Base-by-base conservation (phyloP, 2,113 vertebrate genomes). In the Plecturocebus donacophilus region DNA sequence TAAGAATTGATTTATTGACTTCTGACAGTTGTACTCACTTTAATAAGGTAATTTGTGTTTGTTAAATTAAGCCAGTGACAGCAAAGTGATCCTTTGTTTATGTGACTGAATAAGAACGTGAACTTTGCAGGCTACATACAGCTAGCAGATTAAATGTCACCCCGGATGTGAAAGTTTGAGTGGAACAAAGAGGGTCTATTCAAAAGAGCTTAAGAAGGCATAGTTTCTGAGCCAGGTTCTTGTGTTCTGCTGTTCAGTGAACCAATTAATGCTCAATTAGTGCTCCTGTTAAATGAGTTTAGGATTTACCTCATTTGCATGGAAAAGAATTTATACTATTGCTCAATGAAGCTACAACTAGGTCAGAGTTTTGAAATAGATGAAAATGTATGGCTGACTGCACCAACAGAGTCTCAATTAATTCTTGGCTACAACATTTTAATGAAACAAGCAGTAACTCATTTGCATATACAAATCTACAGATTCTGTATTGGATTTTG, bases 371-470 rank as follows among this genome's bases (percentile, higher is more conserved):
- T 97, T 98, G 92, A 98, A 96, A 95, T 32, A 96, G 94, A 96
- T 96, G 94, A 97, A 98, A 98, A 98, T 95, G 90, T 94, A 96
- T 91, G 96, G 96, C 94, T 98, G 94, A 98, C 75, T 96, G 96
- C 91, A 92, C 95, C 93, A 79, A 88, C 92, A 94, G 96, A 98
- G 91, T 92, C 94, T 97, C 95, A 92, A 94, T 98, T 98, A 98
- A 98, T 98, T 98, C 95, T 95, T 80, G 93, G 87, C 77, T 97
- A 42, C 40, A 54, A 49, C 80, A 92, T 77, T 97, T 98, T 98
- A 98, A 97, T 98, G 94, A 97, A 98, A 98, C 83, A 95, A 97
- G 83, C 87, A 85, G 83, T 93, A 96, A 77, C 52, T 97, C 92
- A 96, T 96, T 98, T 98, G 92, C 94, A 97, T 95, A 86, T 83